phyloP scores from a whole-genome alignment of 2,113 vertebrate genomes.

The Anarhynchus alexandrinus region DNA sequence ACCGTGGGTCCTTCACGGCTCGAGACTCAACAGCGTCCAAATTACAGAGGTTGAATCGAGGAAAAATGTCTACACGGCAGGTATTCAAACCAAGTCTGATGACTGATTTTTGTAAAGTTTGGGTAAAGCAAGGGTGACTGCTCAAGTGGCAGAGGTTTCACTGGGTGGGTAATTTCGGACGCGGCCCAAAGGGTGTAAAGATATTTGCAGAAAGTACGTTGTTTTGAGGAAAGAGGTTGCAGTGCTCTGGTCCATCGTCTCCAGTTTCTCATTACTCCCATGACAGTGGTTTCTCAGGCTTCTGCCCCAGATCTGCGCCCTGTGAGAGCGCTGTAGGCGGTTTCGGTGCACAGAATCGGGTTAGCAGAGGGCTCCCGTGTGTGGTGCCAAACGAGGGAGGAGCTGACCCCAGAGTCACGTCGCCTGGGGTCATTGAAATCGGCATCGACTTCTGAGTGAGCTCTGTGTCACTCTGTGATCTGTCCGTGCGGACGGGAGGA shows the following conservation, averaged over 20 bases:
- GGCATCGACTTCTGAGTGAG: not conserved
- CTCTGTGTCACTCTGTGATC: not conserved
- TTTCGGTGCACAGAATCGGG: not conserved
- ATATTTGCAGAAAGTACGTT: not conserved
- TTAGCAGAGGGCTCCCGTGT: not conserved
- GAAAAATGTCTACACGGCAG: constrained; percentile 66
- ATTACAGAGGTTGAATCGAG: constrained; percentile 76
- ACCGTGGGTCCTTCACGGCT: constrained; percentile 79
- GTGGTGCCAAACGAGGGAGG: not conserved
- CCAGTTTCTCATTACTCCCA: not conserved
- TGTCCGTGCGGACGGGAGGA: accelerated
- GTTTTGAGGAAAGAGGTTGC: not conserved
- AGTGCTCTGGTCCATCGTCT: not conserved
- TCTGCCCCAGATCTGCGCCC: not conserved
- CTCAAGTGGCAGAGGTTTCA: not conserved
- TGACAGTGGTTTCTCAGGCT: not conserved
- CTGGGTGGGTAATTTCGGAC: not conserved
- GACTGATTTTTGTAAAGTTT: not conserved
- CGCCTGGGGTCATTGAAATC: accelerated
- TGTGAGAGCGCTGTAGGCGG: accelerated
- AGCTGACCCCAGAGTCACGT: not conserved
- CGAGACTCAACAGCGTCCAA: constrained; percentile 58
- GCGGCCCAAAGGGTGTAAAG: not conserved
- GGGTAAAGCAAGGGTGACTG: not conserved
- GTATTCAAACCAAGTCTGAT: constrained; percentile 40